phyloP scores from a whole-genome alignment of 1,140 invertebrate species.

The Notospermus geniculatus region DNA sequence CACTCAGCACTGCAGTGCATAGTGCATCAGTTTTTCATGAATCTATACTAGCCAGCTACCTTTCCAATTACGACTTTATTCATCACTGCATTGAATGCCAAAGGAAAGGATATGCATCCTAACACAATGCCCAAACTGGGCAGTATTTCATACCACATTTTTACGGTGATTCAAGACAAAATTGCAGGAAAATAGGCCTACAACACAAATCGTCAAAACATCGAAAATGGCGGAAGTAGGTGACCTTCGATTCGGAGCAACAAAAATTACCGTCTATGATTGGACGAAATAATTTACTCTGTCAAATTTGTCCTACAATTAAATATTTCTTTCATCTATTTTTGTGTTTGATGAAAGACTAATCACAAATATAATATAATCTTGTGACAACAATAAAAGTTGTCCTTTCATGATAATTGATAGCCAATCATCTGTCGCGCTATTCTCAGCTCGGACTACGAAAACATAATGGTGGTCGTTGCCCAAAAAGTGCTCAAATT shows the following conservation, averaged over 20 bases:
- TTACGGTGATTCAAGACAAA: slow-evolving; percentile 5
- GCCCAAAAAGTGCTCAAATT: slow-evolving; percentile 5
- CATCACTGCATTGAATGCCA: background rate
- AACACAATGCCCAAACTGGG: slow-evolving; percentile 29
- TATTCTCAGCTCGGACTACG: too few species aligned
- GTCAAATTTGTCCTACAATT: too few species aligned
- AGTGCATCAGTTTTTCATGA: too few species aligned
- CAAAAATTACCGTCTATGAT: background rate
- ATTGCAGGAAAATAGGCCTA: slow-evolving; percentile 2
- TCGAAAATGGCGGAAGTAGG: background rate
- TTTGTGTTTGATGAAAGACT: too few species aligned
- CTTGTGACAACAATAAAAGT: too few species aligned
- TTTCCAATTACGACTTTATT: slow-evolving; percentile 7
- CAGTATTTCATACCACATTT: slow-evolving; percentile 37
- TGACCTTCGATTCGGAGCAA: background rate
- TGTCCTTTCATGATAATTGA: background rate
- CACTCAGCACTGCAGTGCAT: too few species aligned
- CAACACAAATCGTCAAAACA: slow-evolving; percentile 4
- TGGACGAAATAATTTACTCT: background rate
- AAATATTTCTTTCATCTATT: too few species aligned
- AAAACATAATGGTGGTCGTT: background rate
- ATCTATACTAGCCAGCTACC: too few species aligned
- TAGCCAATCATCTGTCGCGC: background rate
- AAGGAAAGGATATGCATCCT: slow-evolving; percentile 18
- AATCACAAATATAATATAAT: too few species aligned